Evolutionary conservation across 2,888 invertebrate genomes (phyloP).

Genomic region (Sturmia bella): DNA sequence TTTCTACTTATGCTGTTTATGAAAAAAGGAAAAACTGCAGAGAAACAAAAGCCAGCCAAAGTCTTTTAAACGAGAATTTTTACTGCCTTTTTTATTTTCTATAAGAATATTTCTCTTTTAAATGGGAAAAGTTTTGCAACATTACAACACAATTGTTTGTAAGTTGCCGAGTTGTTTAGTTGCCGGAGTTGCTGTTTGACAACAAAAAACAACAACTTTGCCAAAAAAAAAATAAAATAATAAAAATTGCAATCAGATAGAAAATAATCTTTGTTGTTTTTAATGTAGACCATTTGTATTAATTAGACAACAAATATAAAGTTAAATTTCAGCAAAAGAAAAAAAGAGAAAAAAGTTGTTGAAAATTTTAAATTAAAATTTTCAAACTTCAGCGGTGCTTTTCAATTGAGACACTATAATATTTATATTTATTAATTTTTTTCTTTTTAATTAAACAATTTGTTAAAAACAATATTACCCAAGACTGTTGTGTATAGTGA

Average conservation of each 20-base stretch:
- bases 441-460: too few species aligned
- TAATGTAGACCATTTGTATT: constrained; percentile 72
- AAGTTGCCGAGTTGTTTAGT: constrained; percentile 49
- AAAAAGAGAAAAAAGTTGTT: constrained; percentile 24
- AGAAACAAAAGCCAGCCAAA: constrained; percentile 27
- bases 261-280: constrained; percentile 68
- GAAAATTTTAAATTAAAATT: constrained; percentile 48
- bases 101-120: constrained; percentile 63
- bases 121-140: constrained; percentile 72
- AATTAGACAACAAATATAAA: constrained; percentile 71
- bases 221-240: constrained; percentile 3
- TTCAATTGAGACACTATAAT: not conserved
- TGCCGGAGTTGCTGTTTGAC: constrained; percentile 26
- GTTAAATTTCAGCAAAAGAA: constrained; percentile 10
- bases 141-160: constrained; percentile 67
- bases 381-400: not conserved
- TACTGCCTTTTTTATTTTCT: constrained; percentile 30
- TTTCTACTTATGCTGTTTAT: constrained; percentile 47
- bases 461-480: constrained; percentile 15
- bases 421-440: too few species aligned
- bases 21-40: constrained; percentile 4
- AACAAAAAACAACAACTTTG: constrained; percentile 35
- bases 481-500: too few species aligned
- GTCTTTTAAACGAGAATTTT: constrained; percentile 30
- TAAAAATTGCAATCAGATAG: constrained; percentile 62